A percentile compares a stretch with the other conserved stretches of the same genome.
phyloP scores from a whole-genome alignment of 2,888 invertebrate genomes.

The Psylliodes chrysocephalus region DNA sequence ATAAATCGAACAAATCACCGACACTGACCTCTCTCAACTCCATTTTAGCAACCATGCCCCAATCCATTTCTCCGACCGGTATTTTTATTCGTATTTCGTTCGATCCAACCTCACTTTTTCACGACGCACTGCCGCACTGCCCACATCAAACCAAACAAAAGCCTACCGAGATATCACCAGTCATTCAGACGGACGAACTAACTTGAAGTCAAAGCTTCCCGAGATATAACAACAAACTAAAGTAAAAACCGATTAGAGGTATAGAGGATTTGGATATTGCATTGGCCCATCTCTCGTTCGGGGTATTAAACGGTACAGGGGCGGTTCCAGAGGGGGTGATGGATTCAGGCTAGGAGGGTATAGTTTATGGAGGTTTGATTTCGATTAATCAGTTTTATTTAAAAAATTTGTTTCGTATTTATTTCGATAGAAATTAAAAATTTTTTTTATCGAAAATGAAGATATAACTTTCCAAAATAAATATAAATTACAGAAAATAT shows the following conservation, averaged over 20 bases:
- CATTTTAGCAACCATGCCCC: conserved; percentile 42
- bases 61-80: not conserved
- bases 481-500: too few relatives aligned
- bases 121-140: conserved; percentile 14
- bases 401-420: too few relatives aligned
- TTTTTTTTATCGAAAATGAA: too few relatives aligned
- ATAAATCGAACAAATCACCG: too few relatives aligned
- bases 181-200: not conserved
- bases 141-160: conserved; percentile 17
- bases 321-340: conserved; percentile 15
- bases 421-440: too few relatives aligned
- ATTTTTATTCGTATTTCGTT: too few relatives aligned
- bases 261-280: conserved; percentile 30
- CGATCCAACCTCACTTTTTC: conserved; percentile 40
- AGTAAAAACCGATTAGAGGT: conserved; percentile 28
- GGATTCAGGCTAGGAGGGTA: conserved; percentile 46
- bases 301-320: not conserved
- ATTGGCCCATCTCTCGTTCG: conserved; percentile 17
- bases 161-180: conserved; percentile 38
- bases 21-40: conserved; percentile 55
- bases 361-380: too few relatives aligned
- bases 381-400: too few relatives aligned
- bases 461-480: too few relatives aligned
- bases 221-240: conserved; percentile 38
- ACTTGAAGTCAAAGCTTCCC: not conserved